Percentiles rank a stretch among this genome's conserved stretches.
Evolutionary conservation across 2,888 invertebrate genomes (phyloP).

Genomic region (Sarcophaga rosellei): DNA sequence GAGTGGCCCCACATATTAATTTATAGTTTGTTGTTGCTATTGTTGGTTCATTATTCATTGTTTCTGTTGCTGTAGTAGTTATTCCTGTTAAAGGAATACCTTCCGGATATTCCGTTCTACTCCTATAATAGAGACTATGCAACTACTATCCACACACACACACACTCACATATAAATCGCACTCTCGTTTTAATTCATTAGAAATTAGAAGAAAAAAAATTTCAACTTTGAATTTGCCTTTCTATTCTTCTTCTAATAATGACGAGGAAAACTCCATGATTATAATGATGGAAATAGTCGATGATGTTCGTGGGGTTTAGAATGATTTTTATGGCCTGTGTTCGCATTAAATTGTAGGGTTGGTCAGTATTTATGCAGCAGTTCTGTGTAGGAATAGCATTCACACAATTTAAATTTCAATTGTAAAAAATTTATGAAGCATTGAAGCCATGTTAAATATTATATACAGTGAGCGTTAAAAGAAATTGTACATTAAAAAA

Average conservation of each 20-base stretch:
- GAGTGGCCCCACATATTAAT: slow-evolving; percentile 34
- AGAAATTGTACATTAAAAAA: too few species aligned
- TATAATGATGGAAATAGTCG: not conserved
- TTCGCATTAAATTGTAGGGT: slow-evolving; percentile 14
- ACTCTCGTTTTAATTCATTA: slow-evolving; percentile 27
- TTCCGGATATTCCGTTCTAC: slow-evolving; percentile 9
- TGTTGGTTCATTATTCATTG: not conserved
- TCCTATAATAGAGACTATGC: not conserved
- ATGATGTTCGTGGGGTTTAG: not conserved
- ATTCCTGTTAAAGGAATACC: not conserved
- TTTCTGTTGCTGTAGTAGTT: not conserved
- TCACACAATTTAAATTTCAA: slow-evolving; percentile 22
- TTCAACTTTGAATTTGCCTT: slow-evolving; percentile 11
- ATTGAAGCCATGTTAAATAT: not conserved
- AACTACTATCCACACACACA: not conserved
- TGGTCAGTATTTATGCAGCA: slow-evolving; percentile 28
- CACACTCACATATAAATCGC: not conserved
- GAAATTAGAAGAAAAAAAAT: not conserved
- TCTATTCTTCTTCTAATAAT: not conserved
- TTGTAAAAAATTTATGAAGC: slow-evolving; percentile 17
- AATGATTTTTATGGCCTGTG: slow-evolving; percentile 7
- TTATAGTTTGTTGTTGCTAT: slow-evolving; percentile 13
- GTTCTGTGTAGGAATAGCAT: not conserved
- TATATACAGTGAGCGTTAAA: too few species aligned
- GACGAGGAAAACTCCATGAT: not conserved